phyloP scores from a whole-genome alignment of 1,140 invertebrate genomes.

The Penaeus vannamei region DNA sequence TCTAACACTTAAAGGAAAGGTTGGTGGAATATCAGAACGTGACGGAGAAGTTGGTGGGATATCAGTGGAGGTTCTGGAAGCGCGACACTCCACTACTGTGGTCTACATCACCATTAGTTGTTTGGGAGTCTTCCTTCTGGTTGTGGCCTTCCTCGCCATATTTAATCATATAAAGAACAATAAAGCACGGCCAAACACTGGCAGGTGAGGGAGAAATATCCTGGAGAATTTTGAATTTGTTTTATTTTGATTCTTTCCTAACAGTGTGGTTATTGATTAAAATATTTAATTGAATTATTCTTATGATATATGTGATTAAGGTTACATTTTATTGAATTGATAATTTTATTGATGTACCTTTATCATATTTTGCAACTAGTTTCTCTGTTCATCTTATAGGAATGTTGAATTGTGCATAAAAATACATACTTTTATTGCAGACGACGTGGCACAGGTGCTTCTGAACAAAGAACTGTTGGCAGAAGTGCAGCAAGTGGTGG shows the following conservation, averaged over 20 bases:
- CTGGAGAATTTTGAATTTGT: not conserved
- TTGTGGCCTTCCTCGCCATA: constrained; percentile 57
- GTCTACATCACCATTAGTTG: constrained; percentile 57
- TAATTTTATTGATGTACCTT: too few species aligned
- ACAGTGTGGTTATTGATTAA: too few species aligned
- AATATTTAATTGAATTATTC: too few species aligned
- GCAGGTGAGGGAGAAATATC: constrained; percentile 18
- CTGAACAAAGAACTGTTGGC: too few species aligned
- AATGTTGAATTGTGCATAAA: not conserved
- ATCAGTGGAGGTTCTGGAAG: constrained; percentile 19
- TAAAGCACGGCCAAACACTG: constrained; percentile 20
- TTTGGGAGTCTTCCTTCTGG: constrained; percentile 58
- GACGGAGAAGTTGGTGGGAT: constrained; percentile 28
- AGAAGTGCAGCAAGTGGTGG: too few species aligned
- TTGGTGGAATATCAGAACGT: constrained; percentile 24
- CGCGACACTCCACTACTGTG: constrained; percentile 44
- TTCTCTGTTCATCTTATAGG: not conserved
- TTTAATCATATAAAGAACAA: constrained; percentile 51
- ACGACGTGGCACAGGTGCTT: too few species aligned
- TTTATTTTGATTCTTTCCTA: not conserved
- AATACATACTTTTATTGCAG: not conserved
- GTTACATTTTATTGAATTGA: not conserved
- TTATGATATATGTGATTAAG: not conserved
- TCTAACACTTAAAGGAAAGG: not conserved
- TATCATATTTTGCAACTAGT: too few species aligned